Percentiles rank a stretch among this genome's conserved stretches.
These are phyloP conservation scores for Conistra vaccinii DNA, from an alignment of 2,888 invertebrate genomes.

Conservation along the genomic window DNA sequence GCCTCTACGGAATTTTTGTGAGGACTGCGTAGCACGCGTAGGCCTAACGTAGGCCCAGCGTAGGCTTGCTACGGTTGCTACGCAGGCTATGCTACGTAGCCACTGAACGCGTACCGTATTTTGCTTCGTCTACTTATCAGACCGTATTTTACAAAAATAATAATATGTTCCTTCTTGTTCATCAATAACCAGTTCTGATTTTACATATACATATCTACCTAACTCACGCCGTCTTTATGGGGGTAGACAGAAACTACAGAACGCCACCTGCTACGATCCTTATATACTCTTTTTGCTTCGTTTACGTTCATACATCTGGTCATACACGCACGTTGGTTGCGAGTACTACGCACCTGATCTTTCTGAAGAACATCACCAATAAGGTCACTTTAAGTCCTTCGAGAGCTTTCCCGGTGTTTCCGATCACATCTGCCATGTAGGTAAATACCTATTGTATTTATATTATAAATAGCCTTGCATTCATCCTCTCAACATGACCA, in stretches of 20 bases:
- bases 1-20: neutral
- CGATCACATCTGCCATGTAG: neutral
- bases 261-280: too few species aligned
- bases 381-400: too few species aligned
- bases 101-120: neutral
- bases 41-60: neutral
- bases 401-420: neutral
- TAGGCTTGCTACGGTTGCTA: constrained; percentile 6
- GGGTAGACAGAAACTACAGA: too few species aligned
- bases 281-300: too few species aligned
- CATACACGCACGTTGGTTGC: too few species aligned
- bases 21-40: neutral
- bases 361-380: too few species aligned
- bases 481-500: neutral
- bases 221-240: neutral
- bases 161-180: neutral
- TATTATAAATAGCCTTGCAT: neutral
- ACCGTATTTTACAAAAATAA: neutral
- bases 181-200: neutral
- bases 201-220: neutral
- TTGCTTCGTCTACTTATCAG: neutral
- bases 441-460: neutral
- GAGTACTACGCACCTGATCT: too few species aligned
- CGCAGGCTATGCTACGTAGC: neutral
- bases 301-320: too few species aligned